Base-by-base conservation (phyloP, 1,140 invertebrate species). In the Drosophila albomicans region DNA sequence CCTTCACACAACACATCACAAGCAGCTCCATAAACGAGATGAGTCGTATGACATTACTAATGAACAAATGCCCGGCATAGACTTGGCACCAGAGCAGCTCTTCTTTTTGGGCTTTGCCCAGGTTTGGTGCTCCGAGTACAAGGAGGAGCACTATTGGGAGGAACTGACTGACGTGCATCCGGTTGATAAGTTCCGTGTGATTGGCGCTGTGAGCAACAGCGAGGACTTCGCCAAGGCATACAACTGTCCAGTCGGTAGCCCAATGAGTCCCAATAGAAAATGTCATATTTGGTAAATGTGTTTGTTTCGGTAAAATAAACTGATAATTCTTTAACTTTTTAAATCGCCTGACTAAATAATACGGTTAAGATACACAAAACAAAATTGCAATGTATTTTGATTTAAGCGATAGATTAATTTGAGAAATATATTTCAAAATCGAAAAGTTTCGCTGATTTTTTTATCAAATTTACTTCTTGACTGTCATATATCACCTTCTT, bases 61-160 rank as follows among this genome's bases (percentile, higher is more conserved):
- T 61, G 91, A 94, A 58, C 93, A 95, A 3, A 94, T 98, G 43
- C 97, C 98, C 0, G 98, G 97, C 2, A 89, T 98, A 5, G 95
- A 96, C 82, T 93, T 97, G 20, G 97, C 96, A 3, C 97, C 98
- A 88, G 94, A 96, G 28, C 97, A 98, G 92, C 93, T 98, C 48
- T 99, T 99, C 92, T 99, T 98, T 86, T 93, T 99, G 11, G 97
- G 96, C 28, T 98, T 98, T 92, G 97, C 97, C 15, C 97, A 98
- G 95, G 43, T 92, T 0, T 92, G 93, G 92, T 91, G 91, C 56
- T 66, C 84, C 2, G 69, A 63, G 0, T 91, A 91, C 43, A 38
- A 91, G 58, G 77, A 88, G 48, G 73, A 84, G 11, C 77, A 91
- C 54, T 91, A 79, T 32, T 91, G 86, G 90, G 74, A 88, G 63